Percentiles rank a stretch among this genome's conserved stretches.
Conservation (phyloP, 2,888 invertebrate genomes). For the Boloria euphrosyne region DNA sequence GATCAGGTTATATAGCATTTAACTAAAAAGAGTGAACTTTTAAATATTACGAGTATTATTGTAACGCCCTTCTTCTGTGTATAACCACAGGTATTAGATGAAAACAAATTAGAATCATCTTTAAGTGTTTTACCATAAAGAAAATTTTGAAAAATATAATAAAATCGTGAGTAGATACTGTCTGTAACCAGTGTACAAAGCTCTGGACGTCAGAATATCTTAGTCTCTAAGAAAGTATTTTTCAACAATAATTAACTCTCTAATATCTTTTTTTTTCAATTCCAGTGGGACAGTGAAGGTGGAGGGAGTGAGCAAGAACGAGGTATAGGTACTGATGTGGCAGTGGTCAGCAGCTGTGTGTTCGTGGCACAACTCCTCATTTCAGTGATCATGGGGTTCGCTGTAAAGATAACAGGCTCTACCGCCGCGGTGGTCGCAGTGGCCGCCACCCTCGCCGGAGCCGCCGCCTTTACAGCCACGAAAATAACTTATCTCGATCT, state of each 20-base stretch:
- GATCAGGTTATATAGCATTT: too few relatives aligned
- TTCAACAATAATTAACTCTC: not conserved
- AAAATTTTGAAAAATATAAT: too few relatives aligned
- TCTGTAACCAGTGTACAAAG: too few relatives aligned
- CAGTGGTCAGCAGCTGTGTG: constrained; percentile 97
- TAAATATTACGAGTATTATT: too few relatives aligned
- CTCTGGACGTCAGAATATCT: too few relatives aligned
- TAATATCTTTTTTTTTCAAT: constrained; percentile 18
- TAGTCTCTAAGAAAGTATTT: too few relatives aligned
- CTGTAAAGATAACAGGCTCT: constrained; percentile 90
- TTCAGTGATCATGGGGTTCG: constrained; percentile 92
- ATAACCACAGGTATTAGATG: too few relatives aligned
- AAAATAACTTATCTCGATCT: constrained; percentile 95
- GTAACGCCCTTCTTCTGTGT: too few relatives aligned
- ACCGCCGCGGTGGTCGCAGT: constrained; percentile 94
- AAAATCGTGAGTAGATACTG: too few relatives aligned
- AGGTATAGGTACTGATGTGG: constrained; percentile 97
- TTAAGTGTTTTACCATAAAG: too few relatives aligned
- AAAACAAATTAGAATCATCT: too few relatives aligned
- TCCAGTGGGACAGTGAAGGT: constrained; percentile 73
- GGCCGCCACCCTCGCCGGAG: constrained; percentile 91
- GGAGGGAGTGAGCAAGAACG: constrained; percentile 84
- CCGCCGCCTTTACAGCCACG: constrained; percentile 92
- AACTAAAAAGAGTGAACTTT: too few relatives aligned
- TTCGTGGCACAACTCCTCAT: constrained; percentile 96